phyloP scores from a whole-genome alignment of 2,113 vertebrate species.

The Illadopsis cleaveri region DNA sequence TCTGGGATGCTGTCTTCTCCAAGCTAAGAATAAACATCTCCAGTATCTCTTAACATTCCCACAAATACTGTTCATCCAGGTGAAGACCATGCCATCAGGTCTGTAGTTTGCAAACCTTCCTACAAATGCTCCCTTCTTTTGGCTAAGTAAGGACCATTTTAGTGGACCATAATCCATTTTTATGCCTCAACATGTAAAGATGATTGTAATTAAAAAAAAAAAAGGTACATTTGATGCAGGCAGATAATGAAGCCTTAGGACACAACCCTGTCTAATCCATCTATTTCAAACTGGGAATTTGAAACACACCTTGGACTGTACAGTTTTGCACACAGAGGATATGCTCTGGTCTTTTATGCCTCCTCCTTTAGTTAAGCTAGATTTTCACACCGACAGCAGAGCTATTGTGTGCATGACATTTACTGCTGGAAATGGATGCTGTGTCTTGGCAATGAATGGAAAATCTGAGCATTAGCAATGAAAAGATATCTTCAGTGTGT shows the following conservation, averaged over 20 bases:
- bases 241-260: neutral
- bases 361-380: conserved; percentile 36
- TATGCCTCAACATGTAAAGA: neutral
- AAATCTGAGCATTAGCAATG: conserved; percentile 38
- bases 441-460: conserved; percentile 41
- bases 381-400: conserved; percentile 66
- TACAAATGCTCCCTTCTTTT: neutral
- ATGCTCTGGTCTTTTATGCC: neutral
- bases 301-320: neutral
- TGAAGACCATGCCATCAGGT: neutral
- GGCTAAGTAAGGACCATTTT: neutral
- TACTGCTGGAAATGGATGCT: conserved; percentile 64
- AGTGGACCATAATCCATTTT: neutral
- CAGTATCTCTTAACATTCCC: neutral
- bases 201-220: neutral
- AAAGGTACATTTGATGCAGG: neutral
- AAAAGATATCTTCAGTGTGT: conserved; percentile 58
- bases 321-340: neutral
- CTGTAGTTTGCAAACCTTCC: neutral
- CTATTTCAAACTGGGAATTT: neutral
- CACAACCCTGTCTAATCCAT: neutral
- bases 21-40: neutral
- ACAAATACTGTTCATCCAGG: neutral
- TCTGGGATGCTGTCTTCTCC: neutral
- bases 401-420: conserved; percentile 73